Base-by-base conservation (phyloP, 1,140 invertebrate species). In the Holcopasites calliopsidis region DNA sequence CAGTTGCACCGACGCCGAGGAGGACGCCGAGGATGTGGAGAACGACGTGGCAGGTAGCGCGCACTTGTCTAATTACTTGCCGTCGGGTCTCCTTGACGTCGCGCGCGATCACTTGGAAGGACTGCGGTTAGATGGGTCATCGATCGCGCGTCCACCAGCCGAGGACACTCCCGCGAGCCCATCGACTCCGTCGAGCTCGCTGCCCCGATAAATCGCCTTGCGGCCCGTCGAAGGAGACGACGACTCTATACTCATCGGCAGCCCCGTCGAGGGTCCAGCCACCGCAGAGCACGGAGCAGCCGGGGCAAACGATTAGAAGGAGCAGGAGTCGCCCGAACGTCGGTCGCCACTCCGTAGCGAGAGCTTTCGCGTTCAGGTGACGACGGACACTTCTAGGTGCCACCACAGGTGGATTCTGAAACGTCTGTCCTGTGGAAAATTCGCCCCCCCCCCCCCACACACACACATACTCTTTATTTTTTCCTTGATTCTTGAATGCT, bases 21-120 rank as follows among this genome's bases (percentile, higher is more conserved):
- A 91, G 87, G 89, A 91, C 79, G 80, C 87, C 84, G 91, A 91
- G 87, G 90, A 90, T 91, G 91, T 90, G 88, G 91, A 91, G 82
- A 90, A 85, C 83, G 84, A 87, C 74, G 79, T 85, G 77, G 80
- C 77, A 70, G 77, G 75, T 77, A 62, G 44, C 73, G 78, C 74
- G 83, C 66, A 76, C 54, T 79, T 77, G 77, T 83, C 81, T 55
- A 62, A 80, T 75, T 68, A 73, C 74, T 61, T 76, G 58, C 73
- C 77, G 76, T 85, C 76, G 72, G 65, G 58, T 71, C 11, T 60
- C 68, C 33, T 70, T 64, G 65, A 60, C 65, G 68, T 50, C 73
- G 81, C 55, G 81, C 76, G 79, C 85, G 64, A 87, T 84, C 72
- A 83, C 87, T 52, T 92, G 90, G 88, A 91, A 91, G 85, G 90